These are phyloP conservation scores for Leucophenga varia DNA, from an alignment of 1,140 invertebrate genomes.

Conservation along the genomic window DNA sequence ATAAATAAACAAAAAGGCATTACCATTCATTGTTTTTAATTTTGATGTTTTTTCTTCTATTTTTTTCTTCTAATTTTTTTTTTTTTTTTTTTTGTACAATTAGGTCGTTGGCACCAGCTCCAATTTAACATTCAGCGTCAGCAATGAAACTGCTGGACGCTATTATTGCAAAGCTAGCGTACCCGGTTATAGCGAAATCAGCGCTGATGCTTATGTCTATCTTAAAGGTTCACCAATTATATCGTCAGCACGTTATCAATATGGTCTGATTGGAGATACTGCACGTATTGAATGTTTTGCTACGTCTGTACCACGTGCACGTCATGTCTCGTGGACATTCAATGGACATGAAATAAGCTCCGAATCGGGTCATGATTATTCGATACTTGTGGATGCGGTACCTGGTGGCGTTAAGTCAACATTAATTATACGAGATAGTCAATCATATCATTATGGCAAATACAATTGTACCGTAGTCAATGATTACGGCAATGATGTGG, in stretches of 20 bases:
- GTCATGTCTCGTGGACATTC: constrained; percentile 80
- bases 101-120: constrained; percentile 71
- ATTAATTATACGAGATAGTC: constrained; percentile 80
- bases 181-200: constrained; percentile 80
- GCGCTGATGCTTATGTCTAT: constrained; percentile 78
- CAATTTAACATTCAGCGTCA: constrained; percentile 75
- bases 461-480: constrained; percentile 95
- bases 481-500: constrained; percentile 81
- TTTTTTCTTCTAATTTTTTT: neutral
- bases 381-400: constrained; percentile 65
- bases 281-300: constrained; percentile 86
- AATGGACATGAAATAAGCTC: constrained; percentile 78
- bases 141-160: constrained; percentile 75
- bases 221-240: constrained; percentile 85
- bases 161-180: constrained; percentile 88
- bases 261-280: constrained; percentile 76
- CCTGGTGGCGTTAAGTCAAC: constrained; percentile 73
- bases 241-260: constrained; percentile 71
- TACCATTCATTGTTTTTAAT: neutral
- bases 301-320: constrained; percentile 82
- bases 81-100: neutral
- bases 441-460: constrained; percentile 82
- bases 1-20: constrained; percentile 61
- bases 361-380: constrained; percentile 64
- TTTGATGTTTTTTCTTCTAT: neutral